Conservation (phyloP, 2,113 vertebrate species). For the Ptychochromis oligacanthus region DNA sequence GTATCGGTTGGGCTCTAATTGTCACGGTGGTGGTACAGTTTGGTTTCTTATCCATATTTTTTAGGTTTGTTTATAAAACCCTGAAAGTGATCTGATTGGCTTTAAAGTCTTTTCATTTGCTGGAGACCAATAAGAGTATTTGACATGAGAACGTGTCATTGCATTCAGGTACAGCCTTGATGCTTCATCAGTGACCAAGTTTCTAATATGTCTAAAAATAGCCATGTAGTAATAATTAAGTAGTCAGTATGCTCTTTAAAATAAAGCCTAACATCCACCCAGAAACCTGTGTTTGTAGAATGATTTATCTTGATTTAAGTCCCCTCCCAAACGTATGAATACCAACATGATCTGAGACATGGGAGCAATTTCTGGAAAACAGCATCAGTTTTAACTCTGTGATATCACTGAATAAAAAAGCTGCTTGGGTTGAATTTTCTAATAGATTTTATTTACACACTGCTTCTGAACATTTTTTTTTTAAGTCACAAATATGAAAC, state of each 20-base stretch:
- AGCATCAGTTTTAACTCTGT: too few relatives aligned
- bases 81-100: not conserved
- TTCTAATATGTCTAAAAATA: not conserved
- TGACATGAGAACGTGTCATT: not conserved
- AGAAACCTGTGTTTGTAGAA: not conserved
- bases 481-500: not conserved
- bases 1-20: too few relatives aligned
- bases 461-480: too few relatives aligned
- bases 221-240: too few relatives aligned
- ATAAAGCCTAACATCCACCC: not conserved
- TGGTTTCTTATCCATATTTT: not conserved
- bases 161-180: not conserved
- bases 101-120: too few relatives aligned
- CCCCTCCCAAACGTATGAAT: not conserved
- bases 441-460: not conserved
- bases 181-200: not conserved
- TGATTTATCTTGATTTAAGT: too few relatives aligned
- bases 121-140: not conserved
- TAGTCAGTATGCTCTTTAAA: not conserved
- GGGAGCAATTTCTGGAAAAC: not conserved
- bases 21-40: not conserved
- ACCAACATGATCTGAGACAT: not conserved
- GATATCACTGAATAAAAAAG: not conserved
- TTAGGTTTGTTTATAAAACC: not conserved
- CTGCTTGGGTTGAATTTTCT: fast-evolving